These are phyloP conservation scores for Haemorhous mexicanus DNA, from an alignment of 2,113 vertebrate genomes.

Conservation along the genomic window DNA sequence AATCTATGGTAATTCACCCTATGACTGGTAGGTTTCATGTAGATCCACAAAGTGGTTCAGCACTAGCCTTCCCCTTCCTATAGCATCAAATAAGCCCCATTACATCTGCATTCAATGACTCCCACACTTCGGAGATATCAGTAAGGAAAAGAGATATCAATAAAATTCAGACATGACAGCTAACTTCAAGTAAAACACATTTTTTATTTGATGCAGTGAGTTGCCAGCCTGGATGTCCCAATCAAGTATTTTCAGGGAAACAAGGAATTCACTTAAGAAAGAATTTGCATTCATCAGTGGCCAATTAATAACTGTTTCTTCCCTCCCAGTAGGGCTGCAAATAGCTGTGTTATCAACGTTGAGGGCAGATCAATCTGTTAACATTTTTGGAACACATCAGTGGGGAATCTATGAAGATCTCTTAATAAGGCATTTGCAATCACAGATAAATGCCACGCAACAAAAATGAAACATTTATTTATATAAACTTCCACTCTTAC, in stretches of 20 bases:
- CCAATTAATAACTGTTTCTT: constrained; percentile 7
- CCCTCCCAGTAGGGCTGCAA: not conserved
- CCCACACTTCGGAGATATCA: not conserved
- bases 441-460: not conserved
- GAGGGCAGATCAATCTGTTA: not conserved
- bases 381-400: not conserved
- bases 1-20: not conserved
- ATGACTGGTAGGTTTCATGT: not conserved
- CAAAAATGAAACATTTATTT: not conserved
- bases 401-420: not conserved
- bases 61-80: not conserved
- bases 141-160: not conserved
- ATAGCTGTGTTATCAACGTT: not conserved
- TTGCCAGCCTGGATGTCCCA: not conserved
- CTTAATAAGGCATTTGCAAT: constrained; percentile 46
- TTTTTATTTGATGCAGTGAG: not conserved
- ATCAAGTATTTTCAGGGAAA: not conserved
- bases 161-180: not conserved
- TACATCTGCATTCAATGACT: not conserved
- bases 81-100: not conserved
- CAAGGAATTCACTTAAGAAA: not conserved
- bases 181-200: not conserved
- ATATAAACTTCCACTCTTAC: not conserved
- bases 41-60: not conserved
- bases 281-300: not conserved